A percentile compares a stretch with the other conserved stretches of the same genome.
Evolutionary conservation across 2,797 vertebrate genomes (phyloP).

Genomic region (Linurgus olivaceus): DNA sequence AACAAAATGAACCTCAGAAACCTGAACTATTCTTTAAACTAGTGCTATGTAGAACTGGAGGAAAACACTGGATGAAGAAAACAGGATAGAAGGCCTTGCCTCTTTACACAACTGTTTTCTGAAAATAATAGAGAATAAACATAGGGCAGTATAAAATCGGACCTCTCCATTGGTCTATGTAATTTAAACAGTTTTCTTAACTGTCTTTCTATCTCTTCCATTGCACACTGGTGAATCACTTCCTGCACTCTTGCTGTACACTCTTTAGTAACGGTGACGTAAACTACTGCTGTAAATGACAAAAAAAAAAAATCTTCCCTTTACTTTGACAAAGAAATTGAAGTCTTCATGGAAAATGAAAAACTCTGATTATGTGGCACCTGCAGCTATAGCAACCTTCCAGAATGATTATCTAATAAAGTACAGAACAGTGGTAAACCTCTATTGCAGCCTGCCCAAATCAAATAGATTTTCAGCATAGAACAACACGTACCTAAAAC

Average conservation of each 20-base stretch:
- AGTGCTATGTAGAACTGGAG: rapidly evolving
- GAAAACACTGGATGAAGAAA: background rate
- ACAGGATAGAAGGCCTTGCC: background rate
- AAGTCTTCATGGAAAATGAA: background rate
- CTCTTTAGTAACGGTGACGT: background rate
- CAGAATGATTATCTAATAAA: constrained; percentile 6
- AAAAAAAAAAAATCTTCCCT: background rate
- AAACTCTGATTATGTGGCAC: background rate
- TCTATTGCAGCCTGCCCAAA: background rate
- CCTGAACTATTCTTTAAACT: background rate
- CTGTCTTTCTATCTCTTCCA: background rate
- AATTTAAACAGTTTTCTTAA: background rate
- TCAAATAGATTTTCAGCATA: constrained; percentile 5
- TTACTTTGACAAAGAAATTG: background rate
- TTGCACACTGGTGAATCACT: constrained; percentile 17
- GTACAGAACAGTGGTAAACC: background rate
- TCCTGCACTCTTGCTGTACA: background rate
- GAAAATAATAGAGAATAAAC: background rate
- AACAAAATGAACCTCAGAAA: constrained; percentile 9
- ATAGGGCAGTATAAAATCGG: background rate
- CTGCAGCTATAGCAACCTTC: constrained; percentile 36
- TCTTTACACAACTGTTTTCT: background rate
- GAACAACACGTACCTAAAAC: background rate
- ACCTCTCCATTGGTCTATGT: background rate
- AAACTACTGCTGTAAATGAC: background rate